Conservation (phyloP, 2,888 invertebrate genomes). For the Nineta flava region DNA sequence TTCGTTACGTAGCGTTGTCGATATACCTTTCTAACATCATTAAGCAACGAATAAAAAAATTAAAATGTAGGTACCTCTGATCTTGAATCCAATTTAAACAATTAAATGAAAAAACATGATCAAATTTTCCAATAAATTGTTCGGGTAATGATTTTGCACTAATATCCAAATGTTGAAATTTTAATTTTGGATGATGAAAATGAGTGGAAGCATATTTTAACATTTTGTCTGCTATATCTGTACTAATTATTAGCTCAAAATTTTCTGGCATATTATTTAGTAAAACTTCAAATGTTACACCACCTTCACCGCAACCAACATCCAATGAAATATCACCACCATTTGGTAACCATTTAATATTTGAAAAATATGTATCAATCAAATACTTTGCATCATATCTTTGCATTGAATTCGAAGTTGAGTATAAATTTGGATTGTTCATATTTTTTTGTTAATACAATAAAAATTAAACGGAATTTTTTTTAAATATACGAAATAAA, state of each 20-base stretch:
- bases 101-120: constrained; percentile 62
- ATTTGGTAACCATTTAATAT: constrained; percentile 38
- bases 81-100: constrained; percentile 66
- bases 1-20: too few relatives aligned
- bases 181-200: constrained; percentile 29
- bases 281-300: constrained; percentile 46
- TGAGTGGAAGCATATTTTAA: constrained; percentile 43
- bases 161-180: constrained; percentile 42
- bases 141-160: constrained; percentile 31
- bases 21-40: too few relatives aligned
- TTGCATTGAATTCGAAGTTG: constrained; percentile 49
- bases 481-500: too few relatives aligned
- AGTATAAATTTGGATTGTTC: constrained; percentile 50
- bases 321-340: constrained; percentile 41
- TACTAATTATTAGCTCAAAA: constrained; percentile 39
- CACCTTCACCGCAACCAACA: constrained; percentile 60
- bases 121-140: constrained; percentile 34
- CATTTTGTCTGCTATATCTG: constrained; percentile 58
- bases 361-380: constrained; percentile 42
- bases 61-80: constrained; percentile 37
- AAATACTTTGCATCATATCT: constrained; percentile 45
- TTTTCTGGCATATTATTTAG: constrained; percentile 40
- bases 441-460: too few relatives aligned
- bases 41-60: not conserved
- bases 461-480: too few relatives aligned